Evolutionary conservation across 2,888 invertebrate genomes (phyloP), one percentile per base, ranked within the genome.

Genomic region (Acleris emargana): DNA sequence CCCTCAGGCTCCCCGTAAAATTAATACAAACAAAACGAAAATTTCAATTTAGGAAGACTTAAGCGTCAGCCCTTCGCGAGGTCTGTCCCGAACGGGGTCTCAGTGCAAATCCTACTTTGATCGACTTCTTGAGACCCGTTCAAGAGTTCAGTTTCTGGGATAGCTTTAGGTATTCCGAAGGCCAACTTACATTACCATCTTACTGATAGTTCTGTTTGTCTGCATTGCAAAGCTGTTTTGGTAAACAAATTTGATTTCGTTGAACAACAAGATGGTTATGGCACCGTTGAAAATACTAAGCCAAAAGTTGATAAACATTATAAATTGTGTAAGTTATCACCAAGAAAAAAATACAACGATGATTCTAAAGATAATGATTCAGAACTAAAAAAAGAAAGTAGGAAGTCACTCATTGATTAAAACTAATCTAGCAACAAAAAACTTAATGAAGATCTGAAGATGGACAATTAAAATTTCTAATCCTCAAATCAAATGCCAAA

Each of bases 71-170:
- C 75, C 75, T 74, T 73, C 69, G 70, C 69, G 62, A 32, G 68
- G 71, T 70, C 71, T 71, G 71, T 67, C 68, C 73, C 68, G 74
- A 73, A 76, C 77, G 79, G 81, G 64, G 80, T 80, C 80, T 80
- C 80, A 72, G 73, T 74, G 77, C 79, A 89, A 88, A 89, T 89
- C 89, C 89, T 80, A 81, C 80, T 89, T 87, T 87, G 89, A 89
- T 88, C 88, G 89, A 88, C 81, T 84, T 83, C 81, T 79, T 80
- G 72, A 78, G 75, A 75, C 73, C 75, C 76, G 68, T 73, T 76
- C 76, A 74, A 78, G 75, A 78, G 77, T 78, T 79, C 51, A 81
- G 78, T 79, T 82, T 81, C 82, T 80, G 75, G 71, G 75, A 72
- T 74, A 78, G 77, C 80, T 67, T 80, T 84, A 79, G 77, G 76